phyloP scores from a whole-genome alignment of 2,888 invertebrate genomes.

The Nephrocerus scutellatus region DNA sequence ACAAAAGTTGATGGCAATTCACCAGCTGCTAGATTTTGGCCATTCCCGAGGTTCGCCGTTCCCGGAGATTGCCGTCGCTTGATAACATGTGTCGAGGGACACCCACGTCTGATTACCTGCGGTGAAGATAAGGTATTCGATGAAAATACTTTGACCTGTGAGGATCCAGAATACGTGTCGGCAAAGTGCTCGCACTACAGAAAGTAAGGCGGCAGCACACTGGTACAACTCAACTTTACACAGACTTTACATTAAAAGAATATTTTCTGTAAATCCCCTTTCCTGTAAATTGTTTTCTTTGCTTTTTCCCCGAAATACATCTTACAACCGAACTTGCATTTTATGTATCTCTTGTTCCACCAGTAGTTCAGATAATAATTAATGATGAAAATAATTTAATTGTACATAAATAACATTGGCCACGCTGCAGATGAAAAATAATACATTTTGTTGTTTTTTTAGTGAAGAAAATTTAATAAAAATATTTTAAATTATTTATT shows the following conservation, averaged over 20 bases:
- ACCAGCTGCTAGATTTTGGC: constrained; percentile 83
- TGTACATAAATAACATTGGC: too few species aligned
- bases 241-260: constrained; percentile 15
- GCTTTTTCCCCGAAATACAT: neutral
- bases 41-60: constrained; percentile 83
- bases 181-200: constrained; percentile 39
- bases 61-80: constrained; percentile 80
- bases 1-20: constrained; percentile 73
- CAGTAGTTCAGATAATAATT: too few species aligned
- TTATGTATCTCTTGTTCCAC: too few species aligned
- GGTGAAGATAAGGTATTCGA: constrained; percentile 84
- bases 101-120: constrained; percentile 80
- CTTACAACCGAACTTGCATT: too few species aligned
- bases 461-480: too few species aligned
- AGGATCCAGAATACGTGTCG: constrained; percentile 51
- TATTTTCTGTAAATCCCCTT: constrained; percentile 10
- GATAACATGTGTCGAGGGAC: constrained; percentile 85
- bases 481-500: too few species aligned
- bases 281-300: constrained; percentile 2
- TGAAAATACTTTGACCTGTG: constrained; percentile 73
- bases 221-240: constrained; percentile 9
- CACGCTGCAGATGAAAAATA: too few species aligned
- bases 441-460: too few species aligned
- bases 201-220: constrained; percentile 26
- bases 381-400: too few species aligned